Base-by-base conservation (phyloP, 2,888 invertebrate species). In the Melanchra persicariae region DNA sequence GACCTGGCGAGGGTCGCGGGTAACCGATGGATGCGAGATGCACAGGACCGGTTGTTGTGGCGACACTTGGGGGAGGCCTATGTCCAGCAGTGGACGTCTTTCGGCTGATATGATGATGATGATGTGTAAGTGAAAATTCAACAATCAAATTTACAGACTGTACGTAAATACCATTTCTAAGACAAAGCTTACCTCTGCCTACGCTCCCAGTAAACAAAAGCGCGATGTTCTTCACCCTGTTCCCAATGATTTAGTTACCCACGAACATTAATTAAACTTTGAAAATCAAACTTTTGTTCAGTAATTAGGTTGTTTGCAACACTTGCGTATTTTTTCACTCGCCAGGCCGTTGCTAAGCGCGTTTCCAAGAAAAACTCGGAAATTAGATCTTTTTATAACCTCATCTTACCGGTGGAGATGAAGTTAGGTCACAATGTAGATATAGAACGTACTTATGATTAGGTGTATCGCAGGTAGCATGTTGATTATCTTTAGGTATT, bases 251-350 rank as follows among this genome's bases (percentile, higher is more conserved):
- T 73, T 47, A 63, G 49, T 34, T 43, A 26, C n/a, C 60, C 19
- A 47, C 60, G 24, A 52, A 63, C 47, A 47, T 79, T 76, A 76
- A 76, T 79, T 79, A 65, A 73, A 79, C 65, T 61, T 76, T 47
- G 45, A 66, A 58, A 26, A 54, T 37, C 65, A 58, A 76, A 76
- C 47, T 76, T 76, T 73, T 65, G 74, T 65, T 65, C 52, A 15
- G 66, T 79, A 79, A 79, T 76, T 73, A 76, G 47, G 34, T 79
- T 73, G 57, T 76, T 74, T 52, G 47, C 17, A 52, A 73, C 76
- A 76, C 74, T 79, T 79, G 79, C 57, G 76, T 52, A 72, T 65
- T 76, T 76, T 76, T 76, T 78, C 26, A 24, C n/a, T n/a, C n/a
- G 15, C 22, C 61, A 57, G 2, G 9, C n/a, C 6, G 15, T 4